Conservation (phyloP, 1,140 invertebrate genomes). For the Daktulosphaira vitifoliae region DNA sequence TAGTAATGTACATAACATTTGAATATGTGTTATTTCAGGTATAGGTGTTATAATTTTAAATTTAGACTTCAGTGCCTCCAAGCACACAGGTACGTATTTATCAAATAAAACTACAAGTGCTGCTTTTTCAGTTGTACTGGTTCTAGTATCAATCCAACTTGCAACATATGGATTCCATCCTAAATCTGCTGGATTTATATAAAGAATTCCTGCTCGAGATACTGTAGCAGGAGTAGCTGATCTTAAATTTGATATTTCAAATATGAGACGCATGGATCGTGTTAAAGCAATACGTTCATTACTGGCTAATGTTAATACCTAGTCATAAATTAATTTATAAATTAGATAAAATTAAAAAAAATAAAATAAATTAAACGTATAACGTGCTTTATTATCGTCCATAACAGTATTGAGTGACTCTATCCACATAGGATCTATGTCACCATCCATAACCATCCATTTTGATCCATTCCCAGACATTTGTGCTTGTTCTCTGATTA, state of each 20-base stretch:
- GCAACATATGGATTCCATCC: conserved; percentile 93
- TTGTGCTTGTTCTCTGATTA: conserved; percentile 89
- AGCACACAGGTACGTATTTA: conserved; percentile 81
- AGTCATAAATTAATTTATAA: conserved; percentile 34
- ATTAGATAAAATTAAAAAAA: background rate
- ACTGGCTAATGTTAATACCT: conserved; percentile 81
- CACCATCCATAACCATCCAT: conserved; percentile 93
- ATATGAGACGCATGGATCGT: conserved; percentile 79
- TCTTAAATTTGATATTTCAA: conserved; percentile 87
- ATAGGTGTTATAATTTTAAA: conserved; percentile 90
- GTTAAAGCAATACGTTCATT: conserved; percentile 91
- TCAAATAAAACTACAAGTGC: conserved; percentile 83
- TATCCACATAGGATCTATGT: conserved; percentile 97
- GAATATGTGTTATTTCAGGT: conserved; percentile 79
- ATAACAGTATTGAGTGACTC: conserved; percentile 84
- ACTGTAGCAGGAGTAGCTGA: conserved; percentile 94
- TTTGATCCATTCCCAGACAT: conserved; percentile 76
- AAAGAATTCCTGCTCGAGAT: conserved; percentile 81
- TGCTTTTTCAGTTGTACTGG: conserved; percentile 60
- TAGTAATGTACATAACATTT: conserved; percentile 81
- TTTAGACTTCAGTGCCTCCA: conserved; percentile 65
- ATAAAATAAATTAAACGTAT: background rate
- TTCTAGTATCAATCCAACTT: conserved; percentile 84
- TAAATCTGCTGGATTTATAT: conserved; percentile 87
- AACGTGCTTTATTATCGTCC: conserved; percentile 68